A percentile compares a stretch with the other conserved stretches of the same genome.
These are phyloP conservation scores for Forbesichthys papilliferus DNA, from an alignment of 2,113 vertebrate genomes.

Conservation along the genomic window DNA sequence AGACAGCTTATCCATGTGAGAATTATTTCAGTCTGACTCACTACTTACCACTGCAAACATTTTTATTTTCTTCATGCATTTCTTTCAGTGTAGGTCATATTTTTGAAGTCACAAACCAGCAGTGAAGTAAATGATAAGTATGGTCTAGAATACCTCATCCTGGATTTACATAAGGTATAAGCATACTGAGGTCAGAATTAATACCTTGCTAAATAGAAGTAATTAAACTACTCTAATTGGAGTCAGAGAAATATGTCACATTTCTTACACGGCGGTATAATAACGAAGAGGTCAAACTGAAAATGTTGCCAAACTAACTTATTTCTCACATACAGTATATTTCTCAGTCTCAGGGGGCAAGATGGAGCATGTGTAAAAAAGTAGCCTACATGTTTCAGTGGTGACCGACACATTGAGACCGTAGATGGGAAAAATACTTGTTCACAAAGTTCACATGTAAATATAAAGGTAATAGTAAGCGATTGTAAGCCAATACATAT, in stretches of 20 bases:
- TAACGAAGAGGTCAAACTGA: conserved; percentile 56
- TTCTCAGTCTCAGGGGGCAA: too few species aligned
- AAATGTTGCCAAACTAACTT: conserved; percentile 20
- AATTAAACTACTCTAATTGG: conserved; percentile 70
- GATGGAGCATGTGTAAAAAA: too few species aligned
- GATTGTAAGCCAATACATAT: too few species aligned
- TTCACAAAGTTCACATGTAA: too few species aligned
- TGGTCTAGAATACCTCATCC: conserved; percentile 41
- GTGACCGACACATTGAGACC: too few species aligned
- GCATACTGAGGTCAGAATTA: conserved; percentile 59
- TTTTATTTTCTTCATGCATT: too few species aligned
- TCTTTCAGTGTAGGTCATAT: neutral
- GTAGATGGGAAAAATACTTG: too few species aligned
- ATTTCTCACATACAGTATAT: too few species aligned
- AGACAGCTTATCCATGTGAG: too few species aligned
- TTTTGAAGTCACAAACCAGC: conserved; percentile 21
- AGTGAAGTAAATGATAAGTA: conserved; percentile 22
- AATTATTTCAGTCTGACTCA: too few species aligned
- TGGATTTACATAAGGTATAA: conserved; percentile 53
- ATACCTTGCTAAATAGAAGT: conserved; percentile 65
- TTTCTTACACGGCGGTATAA: conserved; percentile 33
- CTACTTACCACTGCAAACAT: neutral
- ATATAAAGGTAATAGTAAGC: too few species aligned
- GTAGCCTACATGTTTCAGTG: too few species aligned
- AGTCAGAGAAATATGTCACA: conserved; percentile 61